These are phyloP conservation scores for Prosopocoilus inquinatus DNA, from an alignment of 2,888 invertebrate genomes.

Conservation along the genomic window DNA sequence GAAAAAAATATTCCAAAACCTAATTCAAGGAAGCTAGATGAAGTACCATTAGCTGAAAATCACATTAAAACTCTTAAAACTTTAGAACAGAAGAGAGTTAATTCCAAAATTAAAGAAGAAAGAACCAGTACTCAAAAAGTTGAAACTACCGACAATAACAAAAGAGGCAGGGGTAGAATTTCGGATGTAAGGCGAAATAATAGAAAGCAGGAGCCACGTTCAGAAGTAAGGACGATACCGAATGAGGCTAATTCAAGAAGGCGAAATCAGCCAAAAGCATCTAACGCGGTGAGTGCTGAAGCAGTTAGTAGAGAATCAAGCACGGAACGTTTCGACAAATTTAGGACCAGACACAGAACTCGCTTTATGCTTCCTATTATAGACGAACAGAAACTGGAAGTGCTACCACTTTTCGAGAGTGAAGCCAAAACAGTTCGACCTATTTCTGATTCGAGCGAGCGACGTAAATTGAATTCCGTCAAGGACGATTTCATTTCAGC, in stretches of 20 bases:
- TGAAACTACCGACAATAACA: slow-evolving; percentile 1
- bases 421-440: slow-evolving; percentile 40
- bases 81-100: too few relatives aligned
- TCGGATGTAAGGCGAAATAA: too few relatives aligned
- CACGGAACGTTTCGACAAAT: not conserved
- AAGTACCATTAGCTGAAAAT: too few relatives aligned
- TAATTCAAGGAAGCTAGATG: too few relatives aligned
- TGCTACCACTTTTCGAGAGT: slow-evolving; percentile 45
- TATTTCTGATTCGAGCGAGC: slow-evolving; percentile 5
- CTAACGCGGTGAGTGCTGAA: not conserved
- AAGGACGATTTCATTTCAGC: slow-evolving; percentile 31
- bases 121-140: slow-evolving; percentile 9
- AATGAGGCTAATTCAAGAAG: not conserved
- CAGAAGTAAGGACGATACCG: not conserved
- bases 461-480: slow-evolving; percentile 3
- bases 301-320: not conserved
- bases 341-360: slow-evolving; percentile 24
- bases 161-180: too few relatives aligned
- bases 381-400: slow-evolving; percentile 46
- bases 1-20: too few relatives aligned
- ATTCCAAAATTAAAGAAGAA: too few relatives aligned
- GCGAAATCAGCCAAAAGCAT: not conserved
- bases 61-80: too few relatives aligned
- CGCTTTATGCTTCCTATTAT: slow-evolving; percentile 36
- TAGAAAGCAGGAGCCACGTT: too few relatives aligned